Conservation (phyloP, 2,888 invertebrate species). For the Dromius quadrimaculatus region DNA sequence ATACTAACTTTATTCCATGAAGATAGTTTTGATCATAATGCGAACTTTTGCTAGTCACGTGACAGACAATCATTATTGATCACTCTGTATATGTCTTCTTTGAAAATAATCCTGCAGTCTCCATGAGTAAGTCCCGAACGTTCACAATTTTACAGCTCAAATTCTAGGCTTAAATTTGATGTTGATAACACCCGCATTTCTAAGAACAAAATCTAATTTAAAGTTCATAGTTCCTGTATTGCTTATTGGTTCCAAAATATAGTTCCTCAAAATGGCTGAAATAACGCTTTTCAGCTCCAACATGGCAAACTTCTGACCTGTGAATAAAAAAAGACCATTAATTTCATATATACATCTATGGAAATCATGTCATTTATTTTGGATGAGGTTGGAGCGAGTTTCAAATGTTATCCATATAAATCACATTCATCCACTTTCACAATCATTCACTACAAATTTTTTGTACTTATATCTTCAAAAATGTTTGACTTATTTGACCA, state of each 20-base stretch:
- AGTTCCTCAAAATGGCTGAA: slow-evolving; percentile 26
- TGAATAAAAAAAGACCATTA: slow-evolving; percentile 8
- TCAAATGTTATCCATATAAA: no score
- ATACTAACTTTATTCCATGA: not conserved
- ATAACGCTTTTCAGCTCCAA: slow-evolving; percentile 18
- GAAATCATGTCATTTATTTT: no score
- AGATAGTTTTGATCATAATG: no score
- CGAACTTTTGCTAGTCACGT: no score
- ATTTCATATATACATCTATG: not conserved
- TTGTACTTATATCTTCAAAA: no score
- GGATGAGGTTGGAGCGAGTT: no score
- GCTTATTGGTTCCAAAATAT: slow-evolving; percentile 8
- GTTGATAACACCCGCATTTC: slow-evolving; percentile 4
- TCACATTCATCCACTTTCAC: no score
- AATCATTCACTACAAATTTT: no score
- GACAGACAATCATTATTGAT: no score
- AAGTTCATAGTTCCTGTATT: not conserved
- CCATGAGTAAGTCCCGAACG: not conserved
- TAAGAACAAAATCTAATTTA: slow-evolving; percentile 21
- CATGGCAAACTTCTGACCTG: slow-evolving; percentile 33
- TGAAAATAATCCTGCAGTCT: no score
- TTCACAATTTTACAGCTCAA: not conserved
- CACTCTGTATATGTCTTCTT: no score
- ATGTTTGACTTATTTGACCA: no score
- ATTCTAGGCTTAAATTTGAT: slow-evolving; percentile 52